Base-by-base conservation (phyloP, 2,113 vertebrate genomes). In the Rutilus rutilus region DNA sequence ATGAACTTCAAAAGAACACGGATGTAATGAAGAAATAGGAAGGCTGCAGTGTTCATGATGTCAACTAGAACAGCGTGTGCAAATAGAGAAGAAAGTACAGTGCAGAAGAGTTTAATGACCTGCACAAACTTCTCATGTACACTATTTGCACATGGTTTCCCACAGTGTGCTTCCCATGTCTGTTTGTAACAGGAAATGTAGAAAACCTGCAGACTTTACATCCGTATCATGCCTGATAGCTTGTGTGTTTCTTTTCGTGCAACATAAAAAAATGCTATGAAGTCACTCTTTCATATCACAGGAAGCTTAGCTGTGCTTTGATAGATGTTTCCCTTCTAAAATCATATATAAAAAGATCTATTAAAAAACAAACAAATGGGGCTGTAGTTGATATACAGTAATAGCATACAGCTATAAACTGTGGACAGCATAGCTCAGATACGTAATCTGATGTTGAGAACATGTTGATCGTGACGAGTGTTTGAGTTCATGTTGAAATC, bases 1-100 rank as follows among this genome's bases (percentile, higher is more conserved):
- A 14, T 67, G 45, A 30, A 82, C 17, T 69, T 59, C 7, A 88
- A 23, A 73, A 54, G 65, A 21, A 15, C 23, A 57, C 27, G 52
- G 6, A 47, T 64, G 59, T n/a, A 36, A 82, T 52, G 45, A 76
- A 39, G 82, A 86, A 86, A 42, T 45, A 74, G 52, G 50, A 79
- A 84, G 10, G 25, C 74, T 27, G 74, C 17, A 30, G 74, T 25
- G 47, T 77, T 77, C 74, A 77, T 27, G 19, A 82, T 65, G 4
- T 64, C 33, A 79, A 45, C 39, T 12, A 30, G 25, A 45, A 10
- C 15, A 12, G 50, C 57, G 2, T 79, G 77, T 39, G 12, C 59
- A 80, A 80, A 80, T 47, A 27, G 36, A 64, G 78, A 64, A 80
- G 36, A 27, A 64, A 47, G 59, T 19, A 6, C 59, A 11, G 7